A percentile compares a stretch with the other conserved stretches of the same genome.
These are phyloP conservation scores for Rhodinocichla rosea DNA, from an alignment of 2,113 vertebrate species.

Conservation along the genomic window DNA sequence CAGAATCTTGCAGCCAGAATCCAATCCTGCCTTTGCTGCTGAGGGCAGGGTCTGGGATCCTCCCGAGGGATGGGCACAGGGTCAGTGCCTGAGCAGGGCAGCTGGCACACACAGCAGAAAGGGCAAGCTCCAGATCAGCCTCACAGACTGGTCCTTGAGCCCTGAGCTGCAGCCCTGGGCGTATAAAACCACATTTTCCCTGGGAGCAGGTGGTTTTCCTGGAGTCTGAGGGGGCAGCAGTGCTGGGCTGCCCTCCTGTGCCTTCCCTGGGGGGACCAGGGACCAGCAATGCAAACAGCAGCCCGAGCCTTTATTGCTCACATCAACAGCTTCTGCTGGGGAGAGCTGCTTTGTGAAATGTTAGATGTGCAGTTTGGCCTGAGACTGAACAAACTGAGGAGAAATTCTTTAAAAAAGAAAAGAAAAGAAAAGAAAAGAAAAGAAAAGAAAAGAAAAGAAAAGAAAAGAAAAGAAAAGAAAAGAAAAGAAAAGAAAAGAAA, in stretches of 20 bases:
- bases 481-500: too few species aligned
- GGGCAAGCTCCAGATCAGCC: background rate
- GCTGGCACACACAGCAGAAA: background rate
- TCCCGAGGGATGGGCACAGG: background rate
- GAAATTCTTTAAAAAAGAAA: background rate
- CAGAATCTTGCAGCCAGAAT: background rate
- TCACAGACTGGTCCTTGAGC: background rate
- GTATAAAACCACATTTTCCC: background rate
- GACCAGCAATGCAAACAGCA: background rate
- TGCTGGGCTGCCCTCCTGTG: background rate
- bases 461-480: too few species aligned
- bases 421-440: too few species aligned
- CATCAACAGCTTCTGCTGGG: background rate
- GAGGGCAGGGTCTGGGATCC: background rate
- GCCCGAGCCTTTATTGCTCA: background rate
- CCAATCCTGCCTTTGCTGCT: background rate
- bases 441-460: too few species aligned
- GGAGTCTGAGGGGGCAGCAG: background rate
- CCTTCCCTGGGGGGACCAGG: background rate
- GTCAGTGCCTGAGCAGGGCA: background rate
- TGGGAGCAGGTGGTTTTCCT: background rate
- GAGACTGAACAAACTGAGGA: background rate
- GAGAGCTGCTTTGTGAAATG: background rate
- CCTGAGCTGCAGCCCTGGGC: background rate
- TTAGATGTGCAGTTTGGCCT: background rate